phyloP scores from a whole-genome alignment of 2,797 vertebrate species.

The Lutjanus argentimaculatus region DNA sequence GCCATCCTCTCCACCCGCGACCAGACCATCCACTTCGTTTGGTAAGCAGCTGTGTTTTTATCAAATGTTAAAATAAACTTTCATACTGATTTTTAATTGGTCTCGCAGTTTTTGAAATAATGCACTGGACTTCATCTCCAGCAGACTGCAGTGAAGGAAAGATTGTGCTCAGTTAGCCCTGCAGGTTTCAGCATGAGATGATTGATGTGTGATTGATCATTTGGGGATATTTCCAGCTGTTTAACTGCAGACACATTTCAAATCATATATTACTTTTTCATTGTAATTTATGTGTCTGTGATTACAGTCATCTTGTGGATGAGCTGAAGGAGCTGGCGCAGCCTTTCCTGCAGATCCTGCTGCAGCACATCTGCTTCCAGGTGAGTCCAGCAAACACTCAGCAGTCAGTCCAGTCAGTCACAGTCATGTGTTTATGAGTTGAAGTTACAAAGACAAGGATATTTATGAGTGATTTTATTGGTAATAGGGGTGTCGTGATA shows the following conservation, averaged over 20 bases:
- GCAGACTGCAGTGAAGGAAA: background rate
- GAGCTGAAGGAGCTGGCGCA: slow-evolving; percentile 86
- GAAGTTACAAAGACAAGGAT: background rate
- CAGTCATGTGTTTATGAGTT: background rate
- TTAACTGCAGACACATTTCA: background rate
- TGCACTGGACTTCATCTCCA: background rate
- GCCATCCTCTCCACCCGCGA: slow-evolving; percentile 80
- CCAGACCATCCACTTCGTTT: slow-evolving; percentile 91
- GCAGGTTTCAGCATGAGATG: background rate
- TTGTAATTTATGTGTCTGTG: slow-evolving; percentile 21
- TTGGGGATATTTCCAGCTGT: background rate
- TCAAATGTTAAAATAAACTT: background rate
- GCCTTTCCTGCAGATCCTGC: slow-evolving; percentile 89
- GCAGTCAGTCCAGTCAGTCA: background rate
- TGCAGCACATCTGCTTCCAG: slow-evolving; percentile 95
- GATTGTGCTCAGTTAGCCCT: background rate
- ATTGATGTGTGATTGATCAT: background rate
- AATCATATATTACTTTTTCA: background rate
- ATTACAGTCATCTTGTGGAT: slow-evolving; percentile 87
- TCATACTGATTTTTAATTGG: background rate
- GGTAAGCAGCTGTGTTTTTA: slow-evolving; percentile 79
- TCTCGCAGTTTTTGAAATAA: background rate
- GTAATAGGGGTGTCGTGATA: too few relatives aligned
- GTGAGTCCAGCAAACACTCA: slow-evolving; percentile 74
- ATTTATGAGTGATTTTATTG: background rate